Base-by-base conservation (phyloP, 1,140 invertebrate genomes). In the Drosophila guanche region DNA sequence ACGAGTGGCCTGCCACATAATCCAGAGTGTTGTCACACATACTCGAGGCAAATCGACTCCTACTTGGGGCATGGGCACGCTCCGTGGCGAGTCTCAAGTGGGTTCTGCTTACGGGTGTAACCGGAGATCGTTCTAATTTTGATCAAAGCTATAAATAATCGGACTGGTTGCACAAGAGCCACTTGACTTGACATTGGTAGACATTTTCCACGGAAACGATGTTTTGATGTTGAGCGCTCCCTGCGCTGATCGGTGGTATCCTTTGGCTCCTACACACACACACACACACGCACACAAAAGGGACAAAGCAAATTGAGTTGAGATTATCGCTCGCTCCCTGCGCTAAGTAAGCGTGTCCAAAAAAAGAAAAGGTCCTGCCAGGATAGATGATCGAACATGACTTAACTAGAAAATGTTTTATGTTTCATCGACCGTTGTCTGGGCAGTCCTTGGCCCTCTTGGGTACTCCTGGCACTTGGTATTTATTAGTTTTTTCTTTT, bases 351-450 rank as follows among this genome's bases (percentile, higher is more conserved):
- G 70, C 79, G 79, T 83, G 69, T 83, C 79, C 54, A 73, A 65
- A 47, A 60, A 29, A 46, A 23, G 20, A 53, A 60, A 60, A 57
- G 56, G 59, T 60, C 54, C 66, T 58, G 22, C 48, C 52, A 48
- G 59, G 10, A 40, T 14, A 47, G 37, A 51, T 66, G 56, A 59
- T 59, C 61, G 62, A 72, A 76, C 77, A 88, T 81, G 81, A 86
- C 81, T 86, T 86, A 85, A 86, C 83, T 78, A 86, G 83, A 86
- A 86, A 86, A 75, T 86, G 68, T 70, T 80, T 78, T 73, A 73
- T 79, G 68, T 74, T 81, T 67, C 46, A 50, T 67, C 68, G 54
- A 46, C 46, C 40, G 46, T 40, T 47, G 29, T 46, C 46, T 50
- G 56, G 16, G 29, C 27, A 7, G 5, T 29, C 27, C 6, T 20